Conservation (phyloP, 2,888 invertebrate species). For the Drosophila maculinotata region DNA sequence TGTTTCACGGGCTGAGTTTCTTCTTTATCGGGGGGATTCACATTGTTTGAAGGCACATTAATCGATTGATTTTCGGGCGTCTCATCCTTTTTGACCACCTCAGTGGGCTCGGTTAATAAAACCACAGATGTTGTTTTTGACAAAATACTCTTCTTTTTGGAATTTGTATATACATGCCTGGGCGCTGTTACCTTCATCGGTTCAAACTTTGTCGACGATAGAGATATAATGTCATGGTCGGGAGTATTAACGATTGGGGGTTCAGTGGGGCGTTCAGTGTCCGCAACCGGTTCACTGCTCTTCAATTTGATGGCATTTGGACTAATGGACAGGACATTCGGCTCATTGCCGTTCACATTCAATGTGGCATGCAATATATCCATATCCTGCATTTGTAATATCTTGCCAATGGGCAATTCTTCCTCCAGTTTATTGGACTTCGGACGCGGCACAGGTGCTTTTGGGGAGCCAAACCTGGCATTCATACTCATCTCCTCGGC, state of each 20-base stretch:
- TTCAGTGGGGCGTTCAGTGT: background rate
- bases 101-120: conserved; percentile 3
- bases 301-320: conserved; percentile 61
- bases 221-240: background rate
- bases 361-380: conserved; percentile 69
- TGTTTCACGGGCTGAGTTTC: conserved; percentile 1
- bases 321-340: conserved; percentile 66
- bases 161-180: conserved; percentile 1
- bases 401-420: conserved; percentile 67
- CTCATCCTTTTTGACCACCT: background rate
- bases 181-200: background rate
- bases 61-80: background rate
- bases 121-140: conserved; percentile 7
- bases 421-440: conserved; percentile 17
- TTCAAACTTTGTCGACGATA: background rate
- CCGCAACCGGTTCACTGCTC: conserved; percentile 6
- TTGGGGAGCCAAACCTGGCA: conserved; percentile 56
- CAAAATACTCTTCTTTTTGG: background rate
- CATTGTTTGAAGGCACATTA: background rate
- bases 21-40: background rate
- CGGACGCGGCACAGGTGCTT: background rate
- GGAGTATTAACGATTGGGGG: background rate
- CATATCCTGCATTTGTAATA: conserved; percentile 63
- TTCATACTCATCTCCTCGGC: conserved; percentile 76
- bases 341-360: conserved; percentile 50